These are phyloP conservation scores for Apogon hyalosoma DNA, from an alignment of 2,797 vertebrate genomes.

Conservation along the genomic window DNA sequence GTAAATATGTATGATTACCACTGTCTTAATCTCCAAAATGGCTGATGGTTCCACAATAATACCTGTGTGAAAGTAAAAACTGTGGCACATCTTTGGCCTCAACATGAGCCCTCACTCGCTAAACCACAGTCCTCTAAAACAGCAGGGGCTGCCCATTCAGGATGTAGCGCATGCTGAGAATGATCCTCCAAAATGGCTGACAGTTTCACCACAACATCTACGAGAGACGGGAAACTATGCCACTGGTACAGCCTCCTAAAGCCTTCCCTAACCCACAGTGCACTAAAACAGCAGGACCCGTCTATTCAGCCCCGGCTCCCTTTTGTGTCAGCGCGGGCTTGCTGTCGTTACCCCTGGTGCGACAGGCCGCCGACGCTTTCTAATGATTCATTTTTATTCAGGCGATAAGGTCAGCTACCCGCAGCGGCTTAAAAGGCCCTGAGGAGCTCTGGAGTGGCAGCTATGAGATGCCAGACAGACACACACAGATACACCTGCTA, in stretches of 20 bases:
- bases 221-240: constrained; percentile 64
- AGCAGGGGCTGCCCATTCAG: constrained; percentile 73
- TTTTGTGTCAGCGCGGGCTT: constrained; percentile 70
- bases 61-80: constrained; percentile 31
- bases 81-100: constrained; percentile 59
- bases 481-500: constrained; percentile 28
- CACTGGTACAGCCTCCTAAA: constrained; percentile 55
- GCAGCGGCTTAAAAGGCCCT: constrained; percentile 78
- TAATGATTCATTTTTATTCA: constrained; percentile 83
- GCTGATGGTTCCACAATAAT: constrained; percentile 39
- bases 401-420: constrained; percentile 82
- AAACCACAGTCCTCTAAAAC: constrained; percentile 73
- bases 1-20: no score
- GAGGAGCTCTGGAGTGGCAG: constrained; percentile 76
- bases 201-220: constrained; percentile 69
- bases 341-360: constrained; percentile 73
- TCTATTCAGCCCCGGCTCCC: constrained; percentile 70
- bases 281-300: constrained; percentile 74
- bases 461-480: constrained; percentile 63
- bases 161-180: constrained; percentile 72
- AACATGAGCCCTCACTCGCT: constrained; percentile 54
- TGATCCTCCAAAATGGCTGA: constrained; percentile 80
- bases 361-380: constrained; percentile 63
- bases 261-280: constrained; percentile 63
- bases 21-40: constrained; percentile 49